These are phyloP conservation scores for Trichogramma evanescens DNA, from an alignment of 2,888 invertebrate genomes.

Conservation along the genomic window DNA sequence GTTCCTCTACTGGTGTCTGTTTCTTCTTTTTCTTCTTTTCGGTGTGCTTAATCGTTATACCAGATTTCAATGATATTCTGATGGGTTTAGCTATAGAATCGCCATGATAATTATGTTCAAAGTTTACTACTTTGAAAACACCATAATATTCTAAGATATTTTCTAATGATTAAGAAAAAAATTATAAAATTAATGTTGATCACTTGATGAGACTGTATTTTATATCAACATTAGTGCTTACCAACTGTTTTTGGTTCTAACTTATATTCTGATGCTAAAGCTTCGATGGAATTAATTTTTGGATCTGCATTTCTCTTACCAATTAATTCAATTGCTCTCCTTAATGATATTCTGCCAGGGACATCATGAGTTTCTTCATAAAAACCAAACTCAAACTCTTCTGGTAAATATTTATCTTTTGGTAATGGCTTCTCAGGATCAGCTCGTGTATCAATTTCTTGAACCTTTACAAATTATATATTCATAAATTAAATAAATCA, in stretches of 20 bases:
- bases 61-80: slow-evolving; percentile 7
- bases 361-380: slow-evolving; percentile 58
- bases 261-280: slow-evolving; percentile 64
- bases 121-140: slow-evolving; percentile 51
- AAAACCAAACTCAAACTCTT: slow-evolving; percentile 61
- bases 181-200: background rate
- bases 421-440: slow-evolving; percentile 56
- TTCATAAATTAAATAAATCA: background rate
- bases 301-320: slow-evolving; percentile 60
- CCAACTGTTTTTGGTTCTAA: slow-evolving; percentile 58
- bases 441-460: slow-evolving; percentile 40
- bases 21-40: background rate
- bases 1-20: background rate
- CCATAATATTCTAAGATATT: slow-evolving; percentile 60
- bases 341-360: slow-evolving; percentile 60
- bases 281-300: slow-evolving; percentile 50
- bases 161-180: slow-evolving; percentile 28
- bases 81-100: background rate
- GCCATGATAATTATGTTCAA: background rate
- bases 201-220: background rate
- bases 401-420: slow-evolving; percentile 48
- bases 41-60: slow-evolving; percentile 3
- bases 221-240: slow-evolving; percentile 33
- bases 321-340: slow-evolving; percentile 60
- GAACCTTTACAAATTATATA: slow-evolving; percentile 17